These are phyloP conservation scores for Pseudolaguvia tuberculata DNA, from an alignment of 2,113 vertebrate species.

Conservation along the genomic window DNA sequence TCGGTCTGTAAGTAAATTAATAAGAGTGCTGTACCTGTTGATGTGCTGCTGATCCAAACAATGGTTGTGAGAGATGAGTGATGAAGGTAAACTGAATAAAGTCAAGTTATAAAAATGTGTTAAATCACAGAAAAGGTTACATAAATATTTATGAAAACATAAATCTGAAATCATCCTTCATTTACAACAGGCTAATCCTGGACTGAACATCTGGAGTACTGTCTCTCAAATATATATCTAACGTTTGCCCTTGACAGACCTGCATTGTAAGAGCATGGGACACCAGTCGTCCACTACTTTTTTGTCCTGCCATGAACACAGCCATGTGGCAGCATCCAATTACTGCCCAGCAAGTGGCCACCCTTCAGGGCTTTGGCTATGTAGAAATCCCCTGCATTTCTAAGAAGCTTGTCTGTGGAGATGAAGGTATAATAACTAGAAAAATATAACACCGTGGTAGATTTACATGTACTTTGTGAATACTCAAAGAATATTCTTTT, in stretches of 20 bases:
- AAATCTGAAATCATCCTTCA: neutral
- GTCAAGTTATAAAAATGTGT: too few species aligned
- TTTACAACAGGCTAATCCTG: neutral
- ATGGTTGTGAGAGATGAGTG: too few species aligned
- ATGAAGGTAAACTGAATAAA: too few species aligned
- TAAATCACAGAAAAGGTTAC: neutral
- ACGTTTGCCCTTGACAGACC: constrained; percentile 64
- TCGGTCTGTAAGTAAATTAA: too few species aligned
- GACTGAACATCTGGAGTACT: neutral
- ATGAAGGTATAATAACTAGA: constrained; percentile 76
- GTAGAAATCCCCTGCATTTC: constrained; percentile 83
- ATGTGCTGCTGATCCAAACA: too few species aligned
- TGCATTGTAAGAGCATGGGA: constrained; percentile 95
- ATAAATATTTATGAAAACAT: neutral
- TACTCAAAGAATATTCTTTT: neutral
- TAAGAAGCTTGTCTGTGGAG: constrained; percentile 91
- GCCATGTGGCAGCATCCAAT: constrained; percentile 95
- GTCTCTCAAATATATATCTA: neutral
- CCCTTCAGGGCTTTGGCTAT: constrained; percentile 83
- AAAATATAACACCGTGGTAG: neutral
- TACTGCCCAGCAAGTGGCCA: constrained; percentile 78
- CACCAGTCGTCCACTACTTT: constrained; percentile 80
- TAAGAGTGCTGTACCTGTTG: too few species aligned
- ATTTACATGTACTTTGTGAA: neutral
- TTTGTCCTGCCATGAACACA: constrained; percentile 99